Evolutionary conservation across 1,140 invertebrate genomes (phyloP).

Genomic region (Neotoxoptera formosana): DNA sequence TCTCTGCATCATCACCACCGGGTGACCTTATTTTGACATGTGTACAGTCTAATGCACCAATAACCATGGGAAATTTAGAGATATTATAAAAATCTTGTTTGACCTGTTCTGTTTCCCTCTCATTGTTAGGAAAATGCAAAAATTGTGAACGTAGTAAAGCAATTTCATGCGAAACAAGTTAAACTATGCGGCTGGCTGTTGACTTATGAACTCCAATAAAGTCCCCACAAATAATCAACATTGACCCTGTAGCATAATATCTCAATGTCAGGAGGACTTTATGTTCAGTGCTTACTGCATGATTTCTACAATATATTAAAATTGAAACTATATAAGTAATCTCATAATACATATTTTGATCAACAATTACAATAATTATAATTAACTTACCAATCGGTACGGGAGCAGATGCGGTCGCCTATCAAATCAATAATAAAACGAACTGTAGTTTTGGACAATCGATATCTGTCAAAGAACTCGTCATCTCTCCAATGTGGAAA

Average conservation of each 20-base stretch:
- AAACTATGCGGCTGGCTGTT: constrained; percentile 49
- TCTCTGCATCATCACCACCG: no score
- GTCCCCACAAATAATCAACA: constrained; percentile 6
- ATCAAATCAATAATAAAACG: neutral
- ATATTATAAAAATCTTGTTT: no score
- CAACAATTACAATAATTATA: no score
- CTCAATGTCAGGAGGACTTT: neutral
- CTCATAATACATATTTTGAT: no score
- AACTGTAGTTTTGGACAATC: neutral
- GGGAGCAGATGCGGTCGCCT: neutral
- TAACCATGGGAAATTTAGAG: no score
- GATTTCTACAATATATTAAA: neutral
- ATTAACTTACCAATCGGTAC: neutral
- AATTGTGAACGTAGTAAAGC: constrained; percentile 54
- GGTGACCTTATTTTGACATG: no score
- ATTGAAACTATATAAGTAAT: neutral
- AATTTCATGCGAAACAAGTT: constrained; percentile 28
- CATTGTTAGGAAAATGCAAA: constrained; percentile 60
- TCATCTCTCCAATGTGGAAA: neutral
- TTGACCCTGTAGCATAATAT: neutral
- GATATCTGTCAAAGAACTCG: neutral
- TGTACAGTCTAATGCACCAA: no score
- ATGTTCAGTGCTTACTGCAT: neutral
- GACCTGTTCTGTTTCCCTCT: no score
- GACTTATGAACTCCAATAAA: constrained; percentile 40